These are phyloP conservation scores for Neoascia interrupta DNA, from an alignment of 2,888 invertebrate genomes.

Conservation along the genomic window DNA sequence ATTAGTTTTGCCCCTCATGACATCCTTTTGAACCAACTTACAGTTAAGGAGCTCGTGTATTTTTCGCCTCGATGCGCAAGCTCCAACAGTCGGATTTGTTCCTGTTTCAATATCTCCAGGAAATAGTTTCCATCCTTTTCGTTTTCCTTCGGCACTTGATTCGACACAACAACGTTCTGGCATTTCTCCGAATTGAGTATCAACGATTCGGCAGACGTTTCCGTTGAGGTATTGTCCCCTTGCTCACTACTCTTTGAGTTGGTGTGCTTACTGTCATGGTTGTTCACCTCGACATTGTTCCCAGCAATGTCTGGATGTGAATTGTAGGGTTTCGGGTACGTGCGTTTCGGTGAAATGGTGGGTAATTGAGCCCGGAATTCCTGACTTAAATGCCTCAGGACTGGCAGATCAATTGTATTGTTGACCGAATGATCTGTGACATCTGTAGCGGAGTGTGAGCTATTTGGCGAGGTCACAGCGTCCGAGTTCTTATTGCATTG, in stretches of 20 bases:
- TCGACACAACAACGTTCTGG: neutral
- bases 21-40: constrained; percentile 59
- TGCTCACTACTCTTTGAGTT: neutral
- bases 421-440: constrained; percentile 63
- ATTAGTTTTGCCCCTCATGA: no score
- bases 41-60: constrained; percentile 83
- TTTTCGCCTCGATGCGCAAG: constrained; percentile 86
- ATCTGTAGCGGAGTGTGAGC: constrained; percentile 10
- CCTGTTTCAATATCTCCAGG: constrained; percentile 86
- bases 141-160: neutral
- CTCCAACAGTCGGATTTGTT: constrained; percentile 85
- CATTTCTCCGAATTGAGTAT: constrained; percentile 13
- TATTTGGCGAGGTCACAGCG: neutral
- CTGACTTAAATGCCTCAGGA: constrained; percentile 89
- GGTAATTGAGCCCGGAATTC: constrained; percentile 93
- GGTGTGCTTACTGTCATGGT: neutral
- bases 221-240: constrained; percentile 33
- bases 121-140: constrained; percentile 87
- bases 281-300: neutral
- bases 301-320: constrained; percentile 2
- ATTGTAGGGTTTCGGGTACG: constrained; percentile 25
- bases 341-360: constrained; percentile 81
- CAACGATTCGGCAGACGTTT: constrained; percentile 46
- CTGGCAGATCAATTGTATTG: constrained; percentile 82
- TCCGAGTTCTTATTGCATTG: constrained; percentile 74